These are phyloP conservation scores for Charadrius vociferus DNA, from an alignment of 2,113 vertebrate species.

Conservation along the genomic window DNA sequence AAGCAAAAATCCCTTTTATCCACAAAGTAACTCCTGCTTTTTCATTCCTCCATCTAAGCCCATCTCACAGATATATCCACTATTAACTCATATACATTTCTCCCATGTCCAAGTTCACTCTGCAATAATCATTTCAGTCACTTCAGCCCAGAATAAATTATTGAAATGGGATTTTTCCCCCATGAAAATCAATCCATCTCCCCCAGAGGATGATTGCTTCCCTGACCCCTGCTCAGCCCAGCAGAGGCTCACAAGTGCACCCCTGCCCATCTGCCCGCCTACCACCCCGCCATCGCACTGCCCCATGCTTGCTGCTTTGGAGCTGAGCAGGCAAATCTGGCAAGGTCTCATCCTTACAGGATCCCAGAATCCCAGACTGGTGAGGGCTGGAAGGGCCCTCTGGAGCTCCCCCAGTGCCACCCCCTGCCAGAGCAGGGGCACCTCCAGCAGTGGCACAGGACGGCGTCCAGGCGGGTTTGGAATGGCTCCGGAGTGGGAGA, in stretches of 20 bases:
- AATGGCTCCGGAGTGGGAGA: no score
- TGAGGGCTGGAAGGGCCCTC: no score
- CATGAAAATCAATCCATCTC: background rate
- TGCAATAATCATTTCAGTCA: background rate
- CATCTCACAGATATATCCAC: no score
- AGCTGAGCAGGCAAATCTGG: background rate
- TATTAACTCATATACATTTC: background rate
- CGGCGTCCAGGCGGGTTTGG: no score
- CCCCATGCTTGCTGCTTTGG: fast-evolving
- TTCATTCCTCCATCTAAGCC: background rate
- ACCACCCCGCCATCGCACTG: fast-evolving
- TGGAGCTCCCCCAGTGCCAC: no score
- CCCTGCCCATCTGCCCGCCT: background rate
- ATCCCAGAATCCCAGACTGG: no score
- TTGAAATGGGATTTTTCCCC: background rate
- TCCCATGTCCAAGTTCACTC: background rate
- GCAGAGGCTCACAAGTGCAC: no score
- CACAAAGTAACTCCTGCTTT: background rate
- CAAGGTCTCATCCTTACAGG: background rate
- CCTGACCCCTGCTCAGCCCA: no score
- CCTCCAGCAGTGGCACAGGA: no score
- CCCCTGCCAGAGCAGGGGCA: no score
- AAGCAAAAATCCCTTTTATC: background rate
- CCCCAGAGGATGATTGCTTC: background rate
- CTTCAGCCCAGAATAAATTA: background rate